These are phyloP conservation scores for Scomber colias DNA, from an alignment of 2,113 vertebrate genomes.

Conservation along the genomic window DNA sequence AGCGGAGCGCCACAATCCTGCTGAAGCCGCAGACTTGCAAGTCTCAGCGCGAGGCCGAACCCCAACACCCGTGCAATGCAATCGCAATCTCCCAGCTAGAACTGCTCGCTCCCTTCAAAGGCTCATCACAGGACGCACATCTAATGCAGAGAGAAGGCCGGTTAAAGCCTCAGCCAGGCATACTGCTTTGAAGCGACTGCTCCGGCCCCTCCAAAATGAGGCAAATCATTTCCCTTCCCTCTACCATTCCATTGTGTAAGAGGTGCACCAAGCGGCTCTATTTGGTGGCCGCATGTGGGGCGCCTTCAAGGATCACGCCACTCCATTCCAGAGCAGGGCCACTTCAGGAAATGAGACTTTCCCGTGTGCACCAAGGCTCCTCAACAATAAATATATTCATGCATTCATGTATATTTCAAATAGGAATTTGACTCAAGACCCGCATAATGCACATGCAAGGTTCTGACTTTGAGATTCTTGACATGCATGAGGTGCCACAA, in stretches of 20 bases:
- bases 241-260: slow-evolving; percentile 63
- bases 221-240: slow-evolving; percentile 79
- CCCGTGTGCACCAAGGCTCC: slow-evolving; percentile 44
- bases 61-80: slow-evolving; percentile 57
- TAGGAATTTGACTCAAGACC: slow-evolving; percentile 58
- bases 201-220: slow-evolving; percentile 66
- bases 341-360: slow-evolving; percentile 70
- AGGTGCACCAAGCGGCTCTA: slow-evolving; percentile 55
- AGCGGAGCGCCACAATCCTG: slow-evolving; percentile 11
- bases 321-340: slow-evolving; percentile 67
- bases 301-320: slow-evolving; percentile 73
- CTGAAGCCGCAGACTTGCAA: slow-evolving; percentile 30
- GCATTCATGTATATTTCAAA: slow-evolving; percentile 78
- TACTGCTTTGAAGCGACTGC: slow-evolving; percentile 76
- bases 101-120: slow-evolving; percentile 77
- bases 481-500: slow-evolving; percentile 71
- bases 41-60: slow-evolving; percentile 12
- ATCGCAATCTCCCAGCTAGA: slow-evolving; percentile 63
- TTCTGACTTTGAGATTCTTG: slow-evolving; percentile 45
- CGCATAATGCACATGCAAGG: slow-evolving; percentile 70
- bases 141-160: slow-evolving; percentile 77
- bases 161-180: slow-evolving; percentile 71
- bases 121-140: slow-evolving; percentile 76
- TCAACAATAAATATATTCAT: slow-evolving; percentile 73
- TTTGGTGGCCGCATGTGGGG: slow-evolving; percentile 65